Percentiles rank a stretch among this genome's conserved stretches.
phyloP scores from a whole-genome alignment of 2,797 vertebrate genomes.

The Oreonectes daqikongensis region DNA sequence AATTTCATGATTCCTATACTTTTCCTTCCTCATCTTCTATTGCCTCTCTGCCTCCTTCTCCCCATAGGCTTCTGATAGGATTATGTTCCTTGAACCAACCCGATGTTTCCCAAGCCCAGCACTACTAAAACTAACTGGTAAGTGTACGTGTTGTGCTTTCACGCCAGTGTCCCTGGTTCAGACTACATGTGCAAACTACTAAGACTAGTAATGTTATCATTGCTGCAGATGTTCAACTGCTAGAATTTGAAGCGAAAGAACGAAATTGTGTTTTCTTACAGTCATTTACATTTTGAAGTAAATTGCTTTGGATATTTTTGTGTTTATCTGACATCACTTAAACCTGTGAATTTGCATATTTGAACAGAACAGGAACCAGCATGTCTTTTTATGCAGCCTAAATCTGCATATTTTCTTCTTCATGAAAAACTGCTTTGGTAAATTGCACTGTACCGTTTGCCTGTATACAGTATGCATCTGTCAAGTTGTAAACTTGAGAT shows the following conservation, averaged over 20 bases:
- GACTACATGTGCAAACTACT: slow-evolving; percentile 18
- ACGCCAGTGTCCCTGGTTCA: neutral
- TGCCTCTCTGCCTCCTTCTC: slow-evolving; percentile 36
- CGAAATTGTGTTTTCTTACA: neutral
- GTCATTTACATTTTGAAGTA: neutral
- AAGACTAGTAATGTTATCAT: slow-evolving; percentile 20
- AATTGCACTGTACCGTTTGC: too few species aligned
- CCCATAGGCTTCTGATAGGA: slow-evolving; percentile 48
- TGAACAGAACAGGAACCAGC: slow-evolving; percentile 4
- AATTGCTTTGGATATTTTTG: neutral
- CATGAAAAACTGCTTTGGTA: too few species aligned
- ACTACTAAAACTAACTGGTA: slow-evolving; percentile 33
- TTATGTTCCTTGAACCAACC: slow-evolving; percentile 49
- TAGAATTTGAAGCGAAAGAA: neutral
- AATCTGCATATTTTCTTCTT: neutral
- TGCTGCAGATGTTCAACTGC: neutral
- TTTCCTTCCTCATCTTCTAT: slow-evolving; percentile 24
- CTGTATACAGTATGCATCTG: too few species aligned
- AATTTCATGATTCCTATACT: slow-evolving; percentile 44
- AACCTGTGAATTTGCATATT: slow-evolving; percentile 21
- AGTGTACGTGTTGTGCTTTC: slow-evolving; percentile 19
- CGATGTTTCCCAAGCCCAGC: slow-evolving; percentile 41
- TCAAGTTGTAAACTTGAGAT: too few species aligned
- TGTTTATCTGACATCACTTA: neutral
- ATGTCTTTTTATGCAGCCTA: neutral